A percentile compares a stretch with the other conserved stretches of the same genome.
phyloP scores from a whole-genome alignment of 2,888 invertebrate species.

The Allygus modestus region DNA sequence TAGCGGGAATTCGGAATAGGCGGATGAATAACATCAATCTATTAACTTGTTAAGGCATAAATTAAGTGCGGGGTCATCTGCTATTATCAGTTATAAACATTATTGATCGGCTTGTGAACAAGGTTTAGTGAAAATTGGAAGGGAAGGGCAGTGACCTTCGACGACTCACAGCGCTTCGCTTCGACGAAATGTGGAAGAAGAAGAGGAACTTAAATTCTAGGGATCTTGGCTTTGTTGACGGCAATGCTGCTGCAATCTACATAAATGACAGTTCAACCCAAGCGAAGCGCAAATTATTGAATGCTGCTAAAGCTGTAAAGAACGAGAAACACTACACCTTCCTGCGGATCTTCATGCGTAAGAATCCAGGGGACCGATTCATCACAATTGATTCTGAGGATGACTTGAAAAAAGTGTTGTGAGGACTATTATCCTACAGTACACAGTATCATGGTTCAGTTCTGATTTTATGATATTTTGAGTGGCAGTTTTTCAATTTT shows the following conservation, averaged over 20 bases:
- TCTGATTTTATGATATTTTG: neutral
- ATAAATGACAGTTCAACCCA: slow-evolving; percentile 44
- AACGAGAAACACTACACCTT: slow-evolving; percentile 46
- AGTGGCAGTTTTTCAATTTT: neutral
- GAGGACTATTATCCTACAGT: neutral
- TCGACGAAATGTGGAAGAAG: neutral
- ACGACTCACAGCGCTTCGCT: no score
- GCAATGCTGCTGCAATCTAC: slow-evolving; percentile 16
- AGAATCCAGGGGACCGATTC: slow-evolving; percentile 24
- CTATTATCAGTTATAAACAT: no score
- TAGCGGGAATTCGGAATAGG: no score
- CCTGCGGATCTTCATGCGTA: slow-evolving; percentile 42
- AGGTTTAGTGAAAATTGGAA: no score
- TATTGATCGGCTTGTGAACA: no score
- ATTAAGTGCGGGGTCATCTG: no score
- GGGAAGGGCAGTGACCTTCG: no score
- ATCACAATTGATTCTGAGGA: neutral
- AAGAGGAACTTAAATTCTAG: slow-evolving; percentile 24
- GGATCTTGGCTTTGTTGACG: slow-evolving; percentile 18
- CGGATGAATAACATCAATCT: no score
- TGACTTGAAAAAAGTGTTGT: neutral
- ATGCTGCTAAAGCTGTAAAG: slow-evolving; percentile 9
- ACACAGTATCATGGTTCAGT: neutral
- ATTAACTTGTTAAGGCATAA: no score
- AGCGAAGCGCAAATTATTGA: slow-evolving; percentile 36